Evolutionary conservation across 2,797 vertebrate species (phyloP), one percentile per base, ranked within the genome.

Genomic region (Phalloptychus januarius): DNA sequence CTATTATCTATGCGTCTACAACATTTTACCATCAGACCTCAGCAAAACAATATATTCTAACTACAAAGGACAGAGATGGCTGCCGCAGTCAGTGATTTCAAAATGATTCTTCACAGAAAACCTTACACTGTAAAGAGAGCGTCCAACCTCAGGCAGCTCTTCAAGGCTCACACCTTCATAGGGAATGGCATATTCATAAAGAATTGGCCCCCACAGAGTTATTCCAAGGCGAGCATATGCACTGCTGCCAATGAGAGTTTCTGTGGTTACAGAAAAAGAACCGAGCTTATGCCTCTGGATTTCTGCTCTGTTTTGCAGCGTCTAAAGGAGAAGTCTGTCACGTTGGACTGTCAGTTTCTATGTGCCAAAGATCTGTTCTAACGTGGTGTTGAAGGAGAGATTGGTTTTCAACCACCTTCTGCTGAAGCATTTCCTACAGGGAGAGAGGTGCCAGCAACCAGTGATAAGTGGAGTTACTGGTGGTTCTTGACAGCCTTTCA

Each of bases 401-500:
- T 90, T 92, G 89, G 87, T 92, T 93, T 91, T 84, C 83, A 87
- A 80, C 86, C 79, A 84, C 75, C 78, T 79, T 78, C 77, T 76
- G 81, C 81, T 83, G 74, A 83, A 88, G 72, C 82, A 79, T 89
- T 91, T 91, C 86, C 90, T 92, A 79, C 85, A 84, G 88, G 78
- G 91, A 94, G 85, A 77, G 75, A 88, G 86, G 89, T 91, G 91
- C 84, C 83, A 89, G 85, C 80, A 79, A 88, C 85, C 77, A 78
- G 84, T 91, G 92, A 94, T 91, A 90, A 91, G 90, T 93, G 81
- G 79, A 91, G 86, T 84, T 83, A 76, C 79, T 83, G 86, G 79
- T 87, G 79, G 82, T 89, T 93, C 88, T 87, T 90, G 89, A 91
- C 89, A 91, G 73, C 61, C 42, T 90, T 91, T 93, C 86, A 93